Conservation (phyloP, 1,140 invertebrate genomes). For the Drosophila triauraria region DNA sequence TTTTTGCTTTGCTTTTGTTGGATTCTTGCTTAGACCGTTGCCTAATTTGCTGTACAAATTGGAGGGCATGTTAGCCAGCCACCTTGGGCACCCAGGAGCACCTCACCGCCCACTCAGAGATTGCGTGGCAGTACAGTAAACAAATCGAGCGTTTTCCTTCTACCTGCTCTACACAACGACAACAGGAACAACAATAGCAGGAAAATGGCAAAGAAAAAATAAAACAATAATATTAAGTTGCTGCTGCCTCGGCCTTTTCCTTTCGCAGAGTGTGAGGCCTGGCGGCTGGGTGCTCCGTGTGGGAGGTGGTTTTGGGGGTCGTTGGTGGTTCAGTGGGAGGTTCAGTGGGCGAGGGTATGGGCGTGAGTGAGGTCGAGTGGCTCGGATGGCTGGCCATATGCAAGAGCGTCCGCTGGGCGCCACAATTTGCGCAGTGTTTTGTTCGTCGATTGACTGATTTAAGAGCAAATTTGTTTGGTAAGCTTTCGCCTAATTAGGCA, state of each 20-base stretch:
- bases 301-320: constrained; percentile 11
- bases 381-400: constrained; percentile 55
- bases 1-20: constrained; percentile 18
- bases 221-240: constrained; percentile 57
- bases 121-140: constrained; percentile 64
- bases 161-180: constrained; percentile 24
- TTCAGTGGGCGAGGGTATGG: constrained; percentile 11
- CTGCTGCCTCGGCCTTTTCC: constrained; percentile 24
- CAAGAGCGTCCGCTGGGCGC: constrained; percentile 57
- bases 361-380: constrained; percentile 21
- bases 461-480: constrained; percentile 27
- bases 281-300: neutral
- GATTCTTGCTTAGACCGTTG: constrained; percentile 22
- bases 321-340: constrained; percentile 5
- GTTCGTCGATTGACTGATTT: constrained; percentile 64
- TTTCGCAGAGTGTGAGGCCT: neutral
- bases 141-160: constrained; percentile 57
- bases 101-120: constrained; percentile 5
- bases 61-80: constrained; percentile 26
- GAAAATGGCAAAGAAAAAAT: constrained; percentile 30
- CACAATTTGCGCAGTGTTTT: constrained; percentile 72
- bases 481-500: constrained; percentile 33
- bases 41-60: constrained; percentile 55
- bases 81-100: constrained; percentile 7
- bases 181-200: constrained; percentile 7